Evolutionary conservation across 2,888 invertebrate genomes (phyloP), one percentile per base, ranked within the genome.

Genomic region (Ornithoptera alexandrae): DNA sequence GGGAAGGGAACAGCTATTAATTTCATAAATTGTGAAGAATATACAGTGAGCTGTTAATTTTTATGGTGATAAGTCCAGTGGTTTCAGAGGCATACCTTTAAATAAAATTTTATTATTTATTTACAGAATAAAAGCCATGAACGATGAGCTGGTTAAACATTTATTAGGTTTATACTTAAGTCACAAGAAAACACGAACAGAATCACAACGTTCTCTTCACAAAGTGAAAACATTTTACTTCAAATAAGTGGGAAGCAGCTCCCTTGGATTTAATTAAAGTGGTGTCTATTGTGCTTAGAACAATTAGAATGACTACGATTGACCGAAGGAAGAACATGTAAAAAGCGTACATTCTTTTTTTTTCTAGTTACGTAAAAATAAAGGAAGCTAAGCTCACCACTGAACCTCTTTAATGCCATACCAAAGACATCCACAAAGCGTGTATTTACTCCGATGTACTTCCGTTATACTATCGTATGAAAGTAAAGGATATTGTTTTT

Each of bases 221-320:
- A 57, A 57, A 57, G 57, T 20, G 57, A 12, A 57, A 57, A 57
- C 57, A 57, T 20, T 57, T 57, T 7, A 57, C 20, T 50, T 50
- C 17, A 17, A 50, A 50, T 24, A 20, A 58, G 20, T 58, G 22
- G 4, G 20, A 8, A 46, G 62, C 22, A 22, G 4, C 46, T n/a
- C n/a, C 17, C 63, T 24, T 30, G 24, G 22, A 22, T 53, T 53
- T 63, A 30, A 63, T 63, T 22, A 63, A 63, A 53, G 62, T 62
- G 15, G 63, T 46, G 17, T n/a, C 63, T 50, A 46, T 63, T 63
- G 53, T 46, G 17, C 15, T 18, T 50, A 24, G n/a, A 17, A 63
- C 24, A 53, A 53, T 63, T 63, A 63, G 17, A 22, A 30, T 53
- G 50, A 63, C 53, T 20, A 30, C 63, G 30, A 63, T 53, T 24